These are phyloP conservation scores for Hermodice carunculata DNA, from an alignment of 2,888 invertebrate genomes.

Conservation along the genomic window DNA sequence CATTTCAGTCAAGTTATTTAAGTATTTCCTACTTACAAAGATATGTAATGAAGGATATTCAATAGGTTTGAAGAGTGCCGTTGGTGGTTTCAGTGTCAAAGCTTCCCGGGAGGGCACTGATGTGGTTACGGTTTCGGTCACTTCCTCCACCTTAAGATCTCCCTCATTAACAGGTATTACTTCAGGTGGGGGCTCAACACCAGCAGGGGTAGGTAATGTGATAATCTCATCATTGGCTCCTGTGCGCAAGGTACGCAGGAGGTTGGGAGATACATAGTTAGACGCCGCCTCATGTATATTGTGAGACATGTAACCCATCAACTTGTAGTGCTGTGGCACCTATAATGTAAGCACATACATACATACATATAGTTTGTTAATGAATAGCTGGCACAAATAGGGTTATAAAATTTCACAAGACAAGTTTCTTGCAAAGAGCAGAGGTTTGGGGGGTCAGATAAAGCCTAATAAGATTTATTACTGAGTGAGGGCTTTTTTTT, in stretches of 20 bases:
- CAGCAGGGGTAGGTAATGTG: constrained; percentile 40
- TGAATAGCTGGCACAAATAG: too few relatives aligned
- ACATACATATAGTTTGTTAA: too few relatives aligned
- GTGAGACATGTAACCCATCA: constrained; percentile 56
- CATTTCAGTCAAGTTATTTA: too few relatives aligned
- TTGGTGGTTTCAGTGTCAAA: constrained; percentile 46
- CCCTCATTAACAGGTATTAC: constrained; percentile 27
- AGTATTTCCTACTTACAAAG: constrained; percentile 68
- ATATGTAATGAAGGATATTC: constrained; percentile 68
- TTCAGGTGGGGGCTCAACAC: not conserved
- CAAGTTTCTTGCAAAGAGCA: too few relatives aligned
- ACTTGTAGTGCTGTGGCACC: constrained; percentile 64
- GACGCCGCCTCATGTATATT: constrained; percentile 53
- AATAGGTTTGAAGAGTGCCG: constrained; percentile 59
- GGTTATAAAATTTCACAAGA: too few relatives aligned
- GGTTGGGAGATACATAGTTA: constrained; percentile 60
- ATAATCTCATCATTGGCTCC: constrained; percentile 68
- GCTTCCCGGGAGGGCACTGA: constrained; percentile 45
- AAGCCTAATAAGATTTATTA: too few relatives aligned
- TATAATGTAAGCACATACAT: too few relatives aligned
- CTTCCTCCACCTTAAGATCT: constrained; percentile 29
- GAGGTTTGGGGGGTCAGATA: too few relatives aligned
- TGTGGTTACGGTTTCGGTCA: constrained; percentile 20
- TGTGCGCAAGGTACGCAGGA: constrained; percentile 53
- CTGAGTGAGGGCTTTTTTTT: too few relatives aligned